Conservation (phyloP, 2,113 vertebrate species). For the Gnathonemus echidnorhynchus region DNA sequence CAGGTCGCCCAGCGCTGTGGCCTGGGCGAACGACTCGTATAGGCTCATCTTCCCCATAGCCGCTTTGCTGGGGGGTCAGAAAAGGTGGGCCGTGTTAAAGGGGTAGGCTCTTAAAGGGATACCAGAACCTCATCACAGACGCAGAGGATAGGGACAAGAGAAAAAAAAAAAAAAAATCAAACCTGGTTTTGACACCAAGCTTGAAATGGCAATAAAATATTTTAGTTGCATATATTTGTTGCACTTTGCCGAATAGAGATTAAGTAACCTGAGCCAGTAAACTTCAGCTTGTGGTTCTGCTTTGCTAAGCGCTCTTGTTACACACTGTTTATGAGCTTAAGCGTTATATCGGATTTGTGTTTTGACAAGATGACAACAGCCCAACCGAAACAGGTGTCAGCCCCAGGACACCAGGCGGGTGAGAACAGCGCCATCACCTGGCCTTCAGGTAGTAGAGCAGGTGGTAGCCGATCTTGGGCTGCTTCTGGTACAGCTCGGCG, state of each 20-base stretch:
- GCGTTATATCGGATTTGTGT: neutral
- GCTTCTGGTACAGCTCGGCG: conserved; percentile 92
- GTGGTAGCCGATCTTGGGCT: conserved; percentile 95
- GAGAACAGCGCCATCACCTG: conserved; percentile 62
- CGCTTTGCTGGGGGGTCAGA: conserved; percentile 69
- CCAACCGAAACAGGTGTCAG: neutral
- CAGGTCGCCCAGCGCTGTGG: conserved; percentile 85
- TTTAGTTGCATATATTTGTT: neutral
- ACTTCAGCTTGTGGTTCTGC: neutral
- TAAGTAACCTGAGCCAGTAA: neutral
- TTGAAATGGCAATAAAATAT: neutral
- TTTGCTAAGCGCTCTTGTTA: neutral
- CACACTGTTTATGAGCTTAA: neutral
- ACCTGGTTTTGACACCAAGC: neutral
- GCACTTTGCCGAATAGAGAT: neutral
- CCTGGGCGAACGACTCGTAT: conserved; percentile 93
- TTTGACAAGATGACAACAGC: neutral
- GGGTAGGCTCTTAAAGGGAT: neutral
- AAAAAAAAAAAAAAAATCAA: neutral
- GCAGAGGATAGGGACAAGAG: neutral
- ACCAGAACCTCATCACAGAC: neutral
- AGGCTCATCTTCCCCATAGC: conserved; percentile 89
- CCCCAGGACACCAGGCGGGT: neutral
- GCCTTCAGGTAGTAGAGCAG: conserved; percentile 91
- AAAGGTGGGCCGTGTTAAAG: neutral